Conservation (phyloP, 2,888 invertebrate genomes). For the Clanis bilineata region DNA sequence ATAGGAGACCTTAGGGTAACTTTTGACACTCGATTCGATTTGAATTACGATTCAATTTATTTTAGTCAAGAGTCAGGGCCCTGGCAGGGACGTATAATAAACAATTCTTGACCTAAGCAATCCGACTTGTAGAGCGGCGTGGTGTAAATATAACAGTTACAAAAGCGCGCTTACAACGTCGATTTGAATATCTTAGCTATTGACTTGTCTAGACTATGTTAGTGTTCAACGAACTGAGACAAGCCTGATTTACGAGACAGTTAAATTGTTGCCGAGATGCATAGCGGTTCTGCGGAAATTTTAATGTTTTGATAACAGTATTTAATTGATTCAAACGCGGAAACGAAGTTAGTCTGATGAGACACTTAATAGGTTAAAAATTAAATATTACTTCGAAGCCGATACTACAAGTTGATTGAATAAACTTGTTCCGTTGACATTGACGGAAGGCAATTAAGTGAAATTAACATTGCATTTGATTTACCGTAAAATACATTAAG, state of each 20-base stretch:
- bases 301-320: slow-evolving; percentile 10
- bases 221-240: slow-evolving; percentile 55
- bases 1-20: too few relatives aligned
- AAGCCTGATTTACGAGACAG: slow-evolving; percentile 44
- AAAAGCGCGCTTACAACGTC: slow-evolving; percentile 44
- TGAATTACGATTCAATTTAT: too few relatives aligned
- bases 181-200: slow-evolving; percentile 65
- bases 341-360: background rate
- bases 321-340: slow-evolving; percentile 4
- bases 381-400: background rate
- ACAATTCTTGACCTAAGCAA: slow-evolving; percentile 6
- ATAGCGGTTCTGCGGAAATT: slow-evolving; percentile 17
- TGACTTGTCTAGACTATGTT: slow-evolving; percentile 66
- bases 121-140: slow-evolving; percentile 2
- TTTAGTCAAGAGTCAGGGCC: too few relatives aligned
- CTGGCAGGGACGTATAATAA: background rate
- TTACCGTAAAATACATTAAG: too few relatives aligned
- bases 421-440: background rate
- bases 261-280: slow-evolving; percentile 29
- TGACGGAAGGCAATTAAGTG: background rate
- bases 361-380: background rate
- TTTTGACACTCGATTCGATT: too few relatives aligned
- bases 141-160: slow-evolving; percentile 39
- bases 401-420: background rate
- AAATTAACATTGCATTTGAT: background rate